Percentiles rank a stretch among this genome's conserved stretches.
Evolutionary conservation across 2,888 invertebrate species (phyloP).

Genomic region (Stenodera caucasica): DNA sequence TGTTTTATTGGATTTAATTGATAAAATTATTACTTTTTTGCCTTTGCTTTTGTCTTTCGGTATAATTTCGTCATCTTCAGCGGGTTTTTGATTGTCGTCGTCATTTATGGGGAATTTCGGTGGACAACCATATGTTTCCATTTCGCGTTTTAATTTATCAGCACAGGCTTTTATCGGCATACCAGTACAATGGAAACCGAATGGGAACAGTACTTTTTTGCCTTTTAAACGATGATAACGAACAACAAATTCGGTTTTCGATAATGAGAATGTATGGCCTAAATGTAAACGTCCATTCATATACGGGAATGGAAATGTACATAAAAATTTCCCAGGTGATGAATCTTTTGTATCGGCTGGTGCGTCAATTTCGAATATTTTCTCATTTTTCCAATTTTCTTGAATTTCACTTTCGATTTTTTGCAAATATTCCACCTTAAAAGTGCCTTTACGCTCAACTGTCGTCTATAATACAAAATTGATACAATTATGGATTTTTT

Average conservation of each 20-base stretch:
- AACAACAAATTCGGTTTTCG: constrained; percentile 96
- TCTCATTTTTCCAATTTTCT: constrained; percentile 79
- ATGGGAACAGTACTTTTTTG: constrained; percentile 89
- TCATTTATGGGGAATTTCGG: constrained; percentile 80
- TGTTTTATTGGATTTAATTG: background rate
- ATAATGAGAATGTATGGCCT: constrained; percentile 95
- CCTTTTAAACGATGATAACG: constrained; percentile 93
- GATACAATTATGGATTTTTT: background rate
- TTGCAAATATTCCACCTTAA: constrained; percentile 90
- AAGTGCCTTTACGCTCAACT: constrained; percentile 86
- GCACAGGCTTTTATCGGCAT: constrained; percentile 99
- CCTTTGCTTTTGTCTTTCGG: constrained; percentile 89
- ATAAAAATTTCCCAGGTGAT: constrained; percentile 80
- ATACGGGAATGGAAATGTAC: constrained; percentile 97
- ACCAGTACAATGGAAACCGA: constrained; percentile 98
- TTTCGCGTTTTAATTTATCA: constrained; percentile 93
- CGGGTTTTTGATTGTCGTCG: constrained; percentile 46
- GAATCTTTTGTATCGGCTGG: constrained; percentile 62
- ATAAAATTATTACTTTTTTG: constrained; percentile 66
- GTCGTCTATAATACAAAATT: constrained; percentile 36
- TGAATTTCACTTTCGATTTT: constrained; percentile 88
- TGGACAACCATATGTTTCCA: constrained; percentile 88
- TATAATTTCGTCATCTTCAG: constrained; percentile 61
- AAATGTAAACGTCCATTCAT: constrained; percentile 99
- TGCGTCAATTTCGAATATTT: constrained; percentile 82